Conservation (phyloP, 2,113 vertebrate genomes). For the Meleagris gallopavo region DNA sequence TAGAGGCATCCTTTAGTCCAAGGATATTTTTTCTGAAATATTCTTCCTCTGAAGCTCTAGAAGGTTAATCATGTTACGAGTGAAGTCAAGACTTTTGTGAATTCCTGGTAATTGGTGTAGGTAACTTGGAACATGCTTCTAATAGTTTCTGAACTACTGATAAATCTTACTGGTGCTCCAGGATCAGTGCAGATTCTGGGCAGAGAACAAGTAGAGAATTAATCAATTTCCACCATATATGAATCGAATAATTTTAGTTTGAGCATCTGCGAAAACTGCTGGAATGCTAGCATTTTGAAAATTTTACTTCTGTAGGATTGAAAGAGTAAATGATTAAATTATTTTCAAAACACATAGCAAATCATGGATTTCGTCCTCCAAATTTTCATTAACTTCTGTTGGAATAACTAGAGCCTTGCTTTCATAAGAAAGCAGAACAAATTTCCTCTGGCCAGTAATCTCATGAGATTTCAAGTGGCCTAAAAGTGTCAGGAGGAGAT, state of each 20-base stretch:
- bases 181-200: not conserved
- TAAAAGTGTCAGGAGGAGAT: not conserved
- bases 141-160: not conserved
- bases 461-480: not conserved
- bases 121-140: not conserved
- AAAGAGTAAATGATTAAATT: not conserved
- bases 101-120: not conserved
- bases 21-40: not conserved
- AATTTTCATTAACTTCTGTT: not conserved
- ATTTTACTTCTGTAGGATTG: not conserved
- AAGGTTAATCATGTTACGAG: not conserved
- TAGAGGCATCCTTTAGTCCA: not conserved
- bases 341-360: not conserved
- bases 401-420: not conserved
- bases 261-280: not conserved
- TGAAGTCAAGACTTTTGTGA: not conserved
- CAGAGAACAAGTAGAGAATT: not conserved
- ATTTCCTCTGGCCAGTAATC: not conserved
- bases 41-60: not conserved
- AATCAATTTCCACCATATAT: not conserved
- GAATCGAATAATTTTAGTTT: not conserved
- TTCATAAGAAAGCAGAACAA: not conserved
- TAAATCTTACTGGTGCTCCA: not conserved
- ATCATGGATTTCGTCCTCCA: not conserved
- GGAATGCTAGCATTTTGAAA: fast-evolving